Percentiles rank a stretch among this genome's conserved stretches.
Conservation (phyloP, 1,140 invertebrate genomes). For the Pararge aegeria region DNA sequence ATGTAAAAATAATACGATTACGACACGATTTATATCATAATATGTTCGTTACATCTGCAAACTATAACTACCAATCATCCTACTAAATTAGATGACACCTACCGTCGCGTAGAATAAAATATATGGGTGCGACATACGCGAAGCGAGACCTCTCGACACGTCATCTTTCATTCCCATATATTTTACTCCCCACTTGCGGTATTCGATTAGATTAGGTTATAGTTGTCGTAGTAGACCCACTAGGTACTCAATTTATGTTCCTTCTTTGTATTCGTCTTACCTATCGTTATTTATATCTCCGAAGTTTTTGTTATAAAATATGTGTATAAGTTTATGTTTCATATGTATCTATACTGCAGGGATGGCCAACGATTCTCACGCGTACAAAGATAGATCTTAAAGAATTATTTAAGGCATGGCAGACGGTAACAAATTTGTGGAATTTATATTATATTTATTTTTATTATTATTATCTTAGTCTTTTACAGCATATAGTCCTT, state of each 20-base stretch:
- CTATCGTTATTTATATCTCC: conserved; percentile 28
- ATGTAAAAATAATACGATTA: too few relatives aligned
- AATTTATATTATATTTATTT: too few relatives aligned
- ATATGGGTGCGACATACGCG: conserved; percentile 40
- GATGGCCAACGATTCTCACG: too few relatives aligned
- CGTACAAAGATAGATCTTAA: too few relatives aligned
- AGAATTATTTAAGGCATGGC: too few relatives aligned
- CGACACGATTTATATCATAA: too few relatives aligned
- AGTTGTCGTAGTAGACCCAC: conserved; percentile 37
- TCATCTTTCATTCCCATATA: conserved; percentile 51
- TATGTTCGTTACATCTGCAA: neutral
- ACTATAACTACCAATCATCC: conserved; percentile 8
- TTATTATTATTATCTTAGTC: too few relatives aligned
- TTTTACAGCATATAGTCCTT: too few relatives aligned
- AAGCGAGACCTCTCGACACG: conserved; percentile 45
- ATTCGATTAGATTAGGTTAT: conserved; percentile 51
- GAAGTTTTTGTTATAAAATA: neutral
- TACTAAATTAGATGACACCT: conserved; percentile 37
- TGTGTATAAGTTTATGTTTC: neutral
- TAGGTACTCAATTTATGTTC: conserved; percentile 42
- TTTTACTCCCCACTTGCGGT: conserved; percentile 39
- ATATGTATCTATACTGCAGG: neutral
- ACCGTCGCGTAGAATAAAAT: conserved; percentile 39
- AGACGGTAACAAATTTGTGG: too few relatives aligned
- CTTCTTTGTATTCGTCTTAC: conserved; percentile 34